Evolutionary conservation across 2,888 invertebrate genomes (phyloP).

Genomic region (Axea sp.): DNA sequence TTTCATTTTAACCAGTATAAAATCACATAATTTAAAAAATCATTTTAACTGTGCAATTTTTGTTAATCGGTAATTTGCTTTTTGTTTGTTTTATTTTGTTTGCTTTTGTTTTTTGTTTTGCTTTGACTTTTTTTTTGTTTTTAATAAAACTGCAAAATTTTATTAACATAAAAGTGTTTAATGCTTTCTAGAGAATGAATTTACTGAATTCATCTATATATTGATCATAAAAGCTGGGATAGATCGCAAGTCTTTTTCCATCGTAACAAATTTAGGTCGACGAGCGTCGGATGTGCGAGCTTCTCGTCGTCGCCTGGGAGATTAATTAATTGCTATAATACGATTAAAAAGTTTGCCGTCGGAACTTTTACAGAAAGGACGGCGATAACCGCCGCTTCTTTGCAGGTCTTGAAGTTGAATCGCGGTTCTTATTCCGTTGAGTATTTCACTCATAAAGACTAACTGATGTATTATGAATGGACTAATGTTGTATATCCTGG

Average conservation of each 20-base stretch:
- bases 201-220: slow-evolving; percentile 19
- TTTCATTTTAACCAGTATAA: too few species aligned
- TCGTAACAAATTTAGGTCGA: slow-evolving; percentile 40
- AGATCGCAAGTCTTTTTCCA: slow-evolving; percentile 27
- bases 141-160: neutral
- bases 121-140: too few species aligned
- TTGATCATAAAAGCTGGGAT: slow-evolving; percentile 7
- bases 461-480: slow-evolving; percentile 13
- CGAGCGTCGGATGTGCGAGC: slow-evolving; percentile 43
- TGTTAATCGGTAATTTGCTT: too few species aligned
- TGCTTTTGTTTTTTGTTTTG: too few species aligned
- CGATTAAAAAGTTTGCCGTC: slow-evolving; percentile 66
- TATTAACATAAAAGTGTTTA: slow-evolving; percentile 5
- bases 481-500: neutral
- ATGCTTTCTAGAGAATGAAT: slow-evolving; percentile 5
- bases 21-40: too few species aligned
- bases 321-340: slow-evolving; percentile 69
- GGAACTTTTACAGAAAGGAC: slow-evolving; percentile 53
- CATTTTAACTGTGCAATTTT: too few species aligned
- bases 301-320: slow-evolving; percentile 55
- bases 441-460: slow-evolving; percentile 27
- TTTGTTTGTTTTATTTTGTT: too few species aligned
- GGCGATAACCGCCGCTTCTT: slow-evolving; percentile 33
- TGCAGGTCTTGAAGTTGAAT: slow-evolving; percentile 19
- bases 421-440: slow-evolving; percentile 20